phyloP scores from a whole-genome alignment of 2,797 vertebrate genomes.

The Botia kubotai region DNA sequence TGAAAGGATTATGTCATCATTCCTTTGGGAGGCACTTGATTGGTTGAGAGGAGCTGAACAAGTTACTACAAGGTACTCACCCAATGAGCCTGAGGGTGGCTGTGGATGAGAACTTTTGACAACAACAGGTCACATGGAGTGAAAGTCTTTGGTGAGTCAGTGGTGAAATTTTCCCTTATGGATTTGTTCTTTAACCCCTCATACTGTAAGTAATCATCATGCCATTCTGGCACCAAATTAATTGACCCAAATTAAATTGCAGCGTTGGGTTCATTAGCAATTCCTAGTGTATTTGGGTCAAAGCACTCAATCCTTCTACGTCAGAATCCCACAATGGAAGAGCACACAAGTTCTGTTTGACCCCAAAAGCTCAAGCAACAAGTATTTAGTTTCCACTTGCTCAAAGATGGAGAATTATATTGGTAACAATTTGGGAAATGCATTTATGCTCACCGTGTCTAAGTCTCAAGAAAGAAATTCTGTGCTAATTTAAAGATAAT shows the following conservation, averaged over 20 bases:
- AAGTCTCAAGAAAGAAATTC: background rate
- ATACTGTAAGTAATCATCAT: conserved; percentile 62
- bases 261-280: conserved; percentile 59
- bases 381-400: background rate
- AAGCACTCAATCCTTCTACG: conserved; percentile 42
- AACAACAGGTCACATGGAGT: conserved; percentile 58
- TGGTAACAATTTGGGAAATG: background rate
- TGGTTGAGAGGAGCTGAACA: conserved; percentile 66
- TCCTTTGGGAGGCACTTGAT: conserved; percentile 58
- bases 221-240: conserved; percentile 63
- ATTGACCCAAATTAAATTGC: conserved; percentile 67
- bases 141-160: conserved; percentile 26
- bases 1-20: conserved; percentile 66
- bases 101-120: conserved; percentile 58
- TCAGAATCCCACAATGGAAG: conserved; percentile 40
- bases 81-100: conserved; percentile 65
- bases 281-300: conserved; percentile 63
- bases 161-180: conserved; percentile 49
- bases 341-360: conserved; percentile 37
- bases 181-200: conserved; percentile 41
- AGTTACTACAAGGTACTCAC: conserved; percentile 66
- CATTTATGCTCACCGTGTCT: too few species aligned
- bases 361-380: conserved; percentile 6
- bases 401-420: background rate
- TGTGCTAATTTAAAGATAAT: background rate